Evolutionary conservation across 2,797 vertebrate genomes (phyloP).

Genomic region (Gymnothorax javanicus): DNA sequence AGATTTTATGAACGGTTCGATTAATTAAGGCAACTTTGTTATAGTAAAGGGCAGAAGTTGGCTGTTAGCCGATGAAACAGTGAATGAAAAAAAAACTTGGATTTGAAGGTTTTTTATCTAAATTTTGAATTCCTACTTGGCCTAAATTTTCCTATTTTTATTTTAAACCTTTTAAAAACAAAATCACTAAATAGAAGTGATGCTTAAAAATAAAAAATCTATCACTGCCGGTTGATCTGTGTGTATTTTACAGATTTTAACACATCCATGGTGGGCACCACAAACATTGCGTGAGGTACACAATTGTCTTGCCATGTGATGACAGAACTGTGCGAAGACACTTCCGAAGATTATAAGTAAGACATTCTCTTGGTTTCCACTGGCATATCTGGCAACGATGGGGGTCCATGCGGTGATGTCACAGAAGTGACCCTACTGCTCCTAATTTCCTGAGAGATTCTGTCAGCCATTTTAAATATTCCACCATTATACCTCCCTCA

Average conservation of each 20-base stretch:
- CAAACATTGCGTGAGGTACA: not conserved
- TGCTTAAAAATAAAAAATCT: no score
- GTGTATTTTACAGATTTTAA: not conserved
- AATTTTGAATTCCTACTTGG: no score
- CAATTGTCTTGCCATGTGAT: not conserved
- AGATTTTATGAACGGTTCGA: no score
- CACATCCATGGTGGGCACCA: not conserved
- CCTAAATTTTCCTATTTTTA: no score
- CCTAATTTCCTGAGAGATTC: not conserved
- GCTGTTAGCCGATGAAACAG: no score
- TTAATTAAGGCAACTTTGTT: no score
- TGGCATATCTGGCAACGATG: not conserved
- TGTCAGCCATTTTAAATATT: conserved; percentile 3
- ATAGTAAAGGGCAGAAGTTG: no score
- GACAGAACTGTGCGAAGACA: not conserved
- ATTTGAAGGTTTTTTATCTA: no score
- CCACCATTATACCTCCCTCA: no score
- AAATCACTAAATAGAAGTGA: no score
- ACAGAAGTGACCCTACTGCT: not conserved
- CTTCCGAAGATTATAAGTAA: not conserved
- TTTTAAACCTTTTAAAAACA: no score
- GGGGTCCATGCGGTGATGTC: not conserved
- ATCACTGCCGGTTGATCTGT: not conserved
- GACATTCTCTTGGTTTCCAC: not conserved
- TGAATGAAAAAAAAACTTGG: no score